These are phyloP conservation scores for Thymelicus sylvestris DNA, from an alignment of 2,888 invertebrate genomes.

Conservation along the genomic window DNA sequence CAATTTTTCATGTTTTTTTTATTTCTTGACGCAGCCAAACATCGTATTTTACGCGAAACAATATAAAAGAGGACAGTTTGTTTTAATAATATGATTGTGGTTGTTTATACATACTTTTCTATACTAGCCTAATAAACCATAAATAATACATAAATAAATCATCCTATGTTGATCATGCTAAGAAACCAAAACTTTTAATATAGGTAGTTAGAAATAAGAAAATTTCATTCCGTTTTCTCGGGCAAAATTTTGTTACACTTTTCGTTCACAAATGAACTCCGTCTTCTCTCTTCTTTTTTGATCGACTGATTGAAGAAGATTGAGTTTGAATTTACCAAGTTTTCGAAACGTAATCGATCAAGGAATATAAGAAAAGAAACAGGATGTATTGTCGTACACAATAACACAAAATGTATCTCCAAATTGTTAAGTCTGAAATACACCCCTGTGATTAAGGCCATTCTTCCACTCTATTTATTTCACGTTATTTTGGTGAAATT, in stretches of 20 bases:
- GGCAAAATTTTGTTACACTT: too few relatives aligned
- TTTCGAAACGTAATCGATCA: too few relatives aligned
- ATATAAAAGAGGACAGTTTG: neutral
- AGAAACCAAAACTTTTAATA: too few relatives aligned
- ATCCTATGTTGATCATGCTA: too few relatives aligned
- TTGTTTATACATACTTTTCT: slow-evolving; percentile 11
- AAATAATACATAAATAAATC: too few relatives aligned
- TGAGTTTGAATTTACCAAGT: too few relatives aligned
- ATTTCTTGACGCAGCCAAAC: slow-evolving; percentile 32
- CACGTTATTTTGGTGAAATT: slow-evolving; percentile 25
- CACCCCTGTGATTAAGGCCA: slow-evolving; percentile 30
- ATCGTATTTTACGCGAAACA: slow-evolving; percentile 2
- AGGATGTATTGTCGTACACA: neutral
- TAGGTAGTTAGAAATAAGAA: too few relatives aligned
- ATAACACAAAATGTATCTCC: neutral
- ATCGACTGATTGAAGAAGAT: too few relatives aligned
- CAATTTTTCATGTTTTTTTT: slow-evolving; percentile 38
- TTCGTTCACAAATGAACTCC: too few relatives aligned
- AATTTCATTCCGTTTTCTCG: too few relatives aligned
- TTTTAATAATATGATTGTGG: slow-evolving; percentile 6
- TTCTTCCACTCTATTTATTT: slow-evolving; percentile 33
- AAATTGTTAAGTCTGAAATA: slow-evolving; percentile 9
- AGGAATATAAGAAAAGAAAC: neutral
- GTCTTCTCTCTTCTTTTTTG: too few relatives aligned
- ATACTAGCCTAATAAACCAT: too few relatives aligned